Evolutionary conservation across 2,113 vertebrate genomes (phyloP).

Genomic region (Phrynosoma blainvillii): DNA sequence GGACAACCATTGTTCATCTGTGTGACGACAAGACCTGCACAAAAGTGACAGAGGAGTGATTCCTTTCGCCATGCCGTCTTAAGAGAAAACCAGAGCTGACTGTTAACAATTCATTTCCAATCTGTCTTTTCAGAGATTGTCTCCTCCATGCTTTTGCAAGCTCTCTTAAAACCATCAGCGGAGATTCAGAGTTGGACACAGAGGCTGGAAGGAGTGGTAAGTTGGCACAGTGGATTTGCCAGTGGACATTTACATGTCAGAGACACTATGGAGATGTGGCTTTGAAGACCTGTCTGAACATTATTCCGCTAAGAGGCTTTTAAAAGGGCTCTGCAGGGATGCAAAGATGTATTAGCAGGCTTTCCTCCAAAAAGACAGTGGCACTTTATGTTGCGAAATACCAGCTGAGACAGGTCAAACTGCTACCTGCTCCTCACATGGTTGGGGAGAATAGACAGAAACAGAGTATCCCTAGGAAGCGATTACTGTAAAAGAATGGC

Average conservation of each 20-base stretch:
- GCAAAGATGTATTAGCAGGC: neutral
- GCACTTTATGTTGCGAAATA: neutral
- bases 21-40: neutral
- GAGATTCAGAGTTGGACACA: too few species aligned
- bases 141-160: neutral
- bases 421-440: neutral
- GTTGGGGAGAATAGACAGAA: neutral
- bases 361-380: constrained; percentile 3
- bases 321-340: neutral
- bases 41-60: constrained; percentile 4
- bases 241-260: neutral
- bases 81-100: neutral
- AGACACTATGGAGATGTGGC: neutral
- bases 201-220: neutral
- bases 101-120: constrained; percentile 11
- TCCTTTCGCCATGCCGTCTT: constrained; percentile 28
- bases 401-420: neutral
- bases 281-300: constrained; percentile 13
- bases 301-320: neutral
- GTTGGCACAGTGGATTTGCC: neutral
- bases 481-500: neutral
- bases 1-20: neutral
- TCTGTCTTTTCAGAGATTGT: neutral
- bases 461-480: neutral
- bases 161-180: constrained; percentile 7